phyloP scores from a whole-genome alignment of 2,888 invertebrate genomes.

The Drosophila stalkeri region DNA sequence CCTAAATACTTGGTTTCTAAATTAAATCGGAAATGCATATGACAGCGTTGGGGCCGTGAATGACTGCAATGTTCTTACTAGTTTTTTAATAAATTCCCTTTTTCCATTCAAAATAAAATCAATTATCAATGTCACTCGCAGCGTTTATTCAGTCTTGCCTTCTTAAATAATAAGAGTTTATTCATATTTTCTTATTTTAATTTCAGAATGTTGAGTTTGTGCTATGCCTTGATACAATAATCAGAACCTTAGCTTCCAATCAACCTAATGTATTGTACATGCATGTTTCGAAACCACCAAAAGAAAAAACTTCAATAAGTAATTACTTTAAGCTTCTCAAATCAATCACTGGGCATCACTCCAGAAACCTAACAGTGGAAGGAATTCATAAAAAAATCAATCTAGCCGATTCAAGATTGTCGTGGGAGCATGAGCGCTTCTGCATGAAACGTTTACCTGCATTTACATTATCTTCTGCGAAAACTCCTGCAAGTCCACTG shows the following conservation, averaged over 20 bases:
- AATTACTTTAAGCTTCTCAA: slow-evolving; percentile 89
- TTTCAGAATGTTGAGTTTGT: slow-evolving; percentile 93
- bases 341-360: slow-evolving; percentile 86
- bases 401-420: slow-evolving; percentile 93
- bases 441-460: slow-evolving; percentile 96
- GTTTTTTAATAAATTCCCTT: too few relatives aligned
- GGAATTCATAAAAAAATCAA: slow-evolving; percentile 98
- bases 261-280: slow-evolving; percentile 87
- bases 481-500: slow-evolving; percentile 83
- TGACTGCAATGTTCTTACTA: too few relatives aligned
- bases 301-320: slow-evolving; percentile 91
- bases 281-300: slow-evolving; percentile 98
- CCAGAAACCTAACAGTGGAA: slow-evolving; percentile 86
- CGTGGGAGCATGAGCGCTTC: slow-evolving; percentile 99
- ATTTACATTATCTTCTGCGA: slow-evolving; percentile 94
- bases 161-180: neutral
- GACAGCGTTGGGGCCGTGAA: too few relatives aligned
- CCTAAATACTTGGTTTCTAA: too few relatives aligned
- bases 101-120: too few relatives aligned
- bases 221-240: slow-evolving; percentile 94
- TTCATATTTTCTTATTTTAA: neutral
- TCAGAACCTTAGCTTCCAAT: slow-evolving; percentile 86
- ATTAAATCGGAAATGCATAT: too few relatives aligned
- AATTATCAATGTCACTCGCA: too few relatives aligned
- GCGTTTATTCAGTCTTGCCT: too few relatives aligned